phyloP scores from a whole-genome alignment of 53 echinoderm and acorn worm species.

The Antedon mediterranea region DNA sequence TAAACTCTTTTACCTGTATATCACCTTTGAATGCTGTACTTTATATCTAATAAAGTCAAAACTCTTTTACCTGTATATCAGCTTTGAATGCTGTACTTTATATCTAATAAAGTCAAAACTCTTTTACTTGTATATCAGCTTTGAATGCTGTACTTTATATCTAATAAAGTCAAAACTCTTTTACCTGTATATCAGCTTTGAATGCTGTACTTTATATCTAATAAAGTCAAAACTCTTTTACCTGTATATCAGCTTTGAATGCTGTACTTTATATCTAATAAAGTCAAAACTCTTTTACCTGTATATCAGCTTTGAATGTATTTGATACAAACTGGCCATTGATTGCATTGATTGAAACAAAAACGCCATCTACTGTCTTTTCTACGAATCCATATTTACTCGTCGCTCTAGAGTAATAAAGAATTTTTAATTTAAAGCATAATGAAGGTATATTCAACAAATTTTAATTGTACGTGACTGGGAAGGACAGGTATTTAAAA shows the following conservation, averaged over 20 bases:
- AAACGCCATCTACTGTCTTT: constrained; percentile 86
- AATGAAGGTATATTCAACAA: not conserved
- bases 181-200: constrained; percentile 75
- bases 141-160: no score
- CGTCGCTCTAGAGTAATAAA: constrained; percentile 25
- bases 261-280: no score
- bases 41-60: no score
- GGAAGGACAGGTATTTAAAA: no score
- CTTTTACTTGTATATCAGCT: constrained; percentile 67
- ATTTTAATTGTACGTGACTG: no score
- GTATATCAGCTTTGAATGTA: constrained; percentile 75
- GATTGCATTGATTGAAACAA: constrained; percentile 77
- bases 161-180: not conserved
- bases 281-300: constrained; percentile 35
- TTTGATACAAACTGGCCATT: constrained; percentile 59
- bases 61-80: constrained; percentile 71
- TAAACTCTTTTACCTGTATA: constrained; percentile 48
- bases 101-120: no score
- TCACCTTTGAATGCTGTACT: constrained; percentile 80
- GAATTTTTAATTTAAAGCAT: not conserved
- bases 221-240: constrained; percentile 5
- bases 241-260: constrained; percentile 82
- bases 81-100: constrained; percentile 84
- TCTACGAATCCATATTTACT: constrained; percentile 88
- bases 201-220: no score